Base-by-base conservation (phyloP, 2,797 vertebrate genomes). In the Delichon dasypus region DNA sequence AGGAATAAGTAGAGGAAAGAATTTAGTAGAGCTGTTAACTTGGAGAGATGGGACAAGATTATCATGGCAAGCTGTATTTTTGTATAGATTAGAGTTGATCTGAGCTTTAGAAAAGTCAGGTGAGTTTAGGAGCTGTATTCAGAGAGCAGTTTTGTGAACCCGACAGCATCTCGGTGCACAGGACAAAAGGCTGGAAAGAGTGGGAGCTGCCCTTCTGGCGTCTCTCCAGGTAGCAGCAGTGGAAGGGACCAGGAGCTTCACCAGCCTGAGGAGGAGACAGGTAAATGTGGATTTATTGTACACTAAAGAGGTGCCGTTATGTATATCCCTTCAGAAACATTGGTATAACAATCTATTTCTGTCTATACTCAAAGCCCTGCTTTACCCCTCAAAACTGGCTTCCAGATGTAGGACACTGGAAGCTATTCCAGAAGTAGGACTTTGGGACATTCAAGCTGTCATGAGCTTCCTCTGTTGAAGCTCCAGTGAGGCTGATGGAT, bases 191-290 rank as follows among this genome's bases (percentile, higher is more conserved):
- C 16, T 55, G 57, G 26, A 57, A 81, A n/a, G 44, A 58, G 13
- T 20, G 12, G 44, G 51, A 74, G 16, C n/a, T 79, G 36, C 22
- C 4, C 16, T 64, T 66, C 11, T 60, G n/a, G 9, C 58, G 27
- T 18, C 38, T 13, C 8, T 83, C 9, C 1, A 9, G 11, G 30
- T 83, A 66, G 36, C 50, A 89, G 16, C 2, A 3, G 34, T 34
- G 25, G 72, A 73, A 54, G 3, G 12, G n/a, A 65, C 18, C 23
- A 30, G 27, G 36, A 70, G 13, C 21, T 78, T 40, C 0, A 0
- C 19, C 21, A 23, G 15, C 21, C 20, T 3, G 9, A 74, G 23
- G 21, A 80, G 45, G 14, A 65, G 32, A 8, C 32, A 27, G 66
- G 47, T 66, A 42, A 78, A 36, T 20, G 19, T 48, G 40, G 26